Base-by-base conservation (phyloP, 1,140 invertebrate genomes). In the Pissodes strobi region DNA sequence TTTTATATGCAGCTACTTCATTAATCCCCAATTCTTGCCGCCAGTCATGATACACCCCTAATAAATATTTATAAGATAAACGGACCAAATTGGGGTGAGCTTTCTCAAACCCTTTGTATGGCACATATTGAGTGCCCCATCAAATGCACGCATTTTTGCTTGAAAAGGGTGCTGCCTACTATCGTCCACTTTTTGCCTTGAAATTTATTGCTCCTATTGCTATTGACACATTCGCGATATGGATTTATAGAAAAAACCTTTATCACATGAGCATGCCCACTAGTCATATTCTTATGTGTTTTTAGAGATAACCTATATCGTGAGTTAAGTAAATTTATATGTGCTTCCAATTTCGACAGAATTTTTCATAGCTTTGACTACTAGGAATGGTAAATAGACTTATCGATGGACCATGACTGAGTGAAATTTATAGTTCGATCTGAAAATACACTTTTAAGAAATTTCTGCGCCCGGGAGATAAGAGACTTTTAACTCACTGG, bases 151-250 rank as follows among this genome's bases (percentile, higher is more conserved):
- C 51, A 53, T 25, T 56, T 56, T 56, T 27, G 3, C 22, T 43
- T 43, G 17, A 17, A 41, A 51, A 60, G 45, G 57, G 49, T 30
- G 4, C 30, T 37, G 30, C 27, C 43, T 41, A 46, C 41, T 41
- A 43, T 39, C 45, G 21, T 18, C 22, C 25, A 17, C 43, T 60
- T 49, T 51, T 49, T 60, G 38, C 57, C 18, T 15, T n/a, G 19
- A 21, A 18, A 60, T 60, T 60, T 60, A 60, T 60, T 18, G 45
- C 9, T 18, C 27, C 34, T 21, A 60, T 39, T 60, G 57, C 46
- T 60, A 60, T 60, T 60, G 57, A 60, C 57, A 60, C 45, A 51
- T 49, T 60, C n/a, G 57, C 57, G 46, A 60, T 49, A 39, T 51
- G 30, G 30, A 60, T 60, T 60, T 60, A 60, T 60, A 13, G 27